A percentile compares a stretch with the other conserved stretches of the same genome.
Evolutionary conservation across 2,797 vertebrate species (phyloP).

Genomic region (Cryptoprocta ferox): DNA sequence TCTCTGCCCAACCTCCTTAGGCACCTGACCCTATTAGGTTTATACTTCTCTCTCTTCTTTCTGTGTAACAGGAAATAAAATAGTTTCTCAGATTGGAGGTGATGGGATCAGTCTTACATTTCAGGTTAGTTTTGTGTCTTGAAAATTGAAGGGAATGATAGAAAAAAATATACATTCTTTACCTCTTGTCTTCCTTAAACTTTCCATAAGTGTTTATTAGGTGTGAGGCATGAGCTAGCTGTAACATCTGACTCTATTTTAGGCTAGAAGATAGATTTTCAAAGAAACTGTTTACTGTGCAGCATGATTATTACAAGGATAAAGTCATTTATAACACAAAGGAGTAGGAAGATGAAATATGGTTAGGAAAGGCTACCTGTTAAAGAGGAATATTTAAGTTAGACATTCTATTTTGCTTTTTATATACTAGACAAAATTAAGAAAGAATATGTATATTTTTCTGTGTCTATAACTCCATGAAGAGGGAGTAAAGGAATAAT

Average conservation of each 20-base stretch:
- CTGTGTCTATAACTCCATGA: not conserved
- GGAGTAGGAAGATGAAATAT: not conserved
- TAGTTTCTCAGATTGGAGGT: not conserved
- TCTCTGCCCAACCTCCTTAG: not conserved
- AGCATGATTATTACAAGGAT: not conserved
- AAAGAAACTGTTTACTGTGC: not conserved
- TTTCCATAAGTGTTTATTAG: not conserved
- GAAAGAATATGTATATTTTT: not conserved
- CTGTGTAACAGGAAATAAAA: not conserved
- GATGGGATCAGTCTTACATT: not conserved
- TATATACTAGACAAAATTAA: not conserved
- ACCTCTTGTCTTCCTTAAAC: not conserved
- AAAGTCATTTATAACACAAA: not conserved
- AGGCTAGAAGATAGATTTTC: not conserved
- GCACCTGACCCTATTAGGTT: not conserved
- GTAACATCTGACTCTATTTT: not conserved
- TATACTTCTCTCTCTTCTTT: not conserved
- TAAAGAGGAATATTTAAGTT: not conserved
- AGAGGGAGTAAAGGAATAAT: not conserved
- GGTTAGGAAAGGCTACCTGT: not conserved
- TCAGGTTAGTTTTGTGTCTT: constrained; percentile 1
- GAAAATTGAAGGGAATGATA: not conserved
- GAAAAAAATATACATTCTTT: not conserved
- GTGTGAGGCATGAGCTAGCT: not conserved
- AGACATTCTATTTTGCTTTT: not conserved